Base-by-base conservation (phyloP, 2,888 invertebrate species). In the Hypomecis punctinalis region DNA sequence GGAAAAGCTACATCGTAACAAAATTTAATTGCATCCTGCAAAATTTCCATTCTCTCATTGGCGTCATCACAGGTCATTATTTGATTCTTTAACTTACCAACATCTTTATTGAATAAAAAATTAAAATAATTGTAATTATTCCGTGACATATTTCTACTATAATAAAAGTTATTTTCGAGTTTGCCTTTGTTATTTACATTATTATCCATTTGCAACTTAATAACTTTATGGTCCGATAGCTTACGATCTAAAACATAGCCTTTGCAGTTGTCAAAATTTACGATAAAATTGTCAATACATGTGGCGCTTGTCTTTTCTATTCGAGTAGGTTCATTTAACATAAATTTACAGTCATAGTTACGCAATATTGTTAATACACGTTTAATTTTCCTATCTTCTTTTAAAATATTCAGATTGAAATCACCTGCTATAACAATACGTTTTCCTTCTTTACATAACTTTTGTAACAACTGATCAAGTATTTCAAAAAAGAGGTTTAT, bases 1-100 rank as follows among this genome's bases (percentile, higher is more conserved):
- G 51, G 51, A 39, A 51, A 51, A 39, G 51, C 51, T 5, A 51
- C 8, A n/a, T 51, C 35, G 13, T 51, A 51, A 39, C 7, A 51
- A 23, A 39, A 51, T 39, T 39, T 37, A 8, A 51, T 39, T 0
- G 51, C 37, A 6, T 51, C 39, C 13, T 39, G 37, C 39, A 51
- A 8, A 39, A 51, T 51, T 6, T 13, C 13, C 51, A 51, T 51
- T 51, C 35, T 51, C 11, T 11, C 7, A 39, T 39, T 39, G 0
- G 11, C 4, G 8, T 51, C 39, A 13, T 39, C 39, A 51, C 39
- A 39, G 6, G 13, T 5, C 11, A 51, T 8, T 51, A 51, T 39
- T 8, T 51, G 23, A 2, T 11, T 6, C 13, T 39, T 51, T 13
- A 51, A 51, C 0, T 37, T 35, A 11, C 8, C 1, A 51, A 13